Base-by-base conservation (phyloP, 2,888 invertebrate species). In the Hofmannophila pseudospretella region DNA sequence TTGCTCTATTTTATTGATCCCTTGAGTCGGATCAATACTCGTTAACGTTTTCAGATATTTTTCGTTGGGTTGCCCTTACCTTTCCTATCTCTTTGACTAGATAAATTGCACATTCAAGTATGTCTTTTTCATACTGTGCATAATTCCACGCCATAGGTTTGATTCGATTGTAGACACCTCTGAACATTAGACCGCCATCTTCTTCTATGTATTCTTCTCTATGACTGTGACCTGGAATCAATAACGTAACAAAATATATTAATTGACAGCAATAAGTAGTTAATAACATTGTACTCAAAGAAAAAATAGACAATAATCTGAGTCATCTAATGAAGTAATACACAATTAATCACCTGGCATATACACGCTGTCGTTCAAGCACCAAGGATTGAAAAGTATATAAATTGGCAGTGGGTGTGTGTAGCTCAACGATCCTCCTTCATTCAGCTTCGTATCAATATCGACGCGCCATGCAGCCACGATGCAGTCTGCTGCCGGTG, bases 351-450 rank as follows among this genome's bases (percentile, higher is more conserved):
- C 13, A 94, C 95, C 92, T 88, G 89, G 88, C 82, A 90, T 70
- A 49, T 89, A 90, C 4, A 90, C 90, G 54, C 89, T 90, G 57
- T 93, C 93, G 33, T 89, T 88, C 22, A 87, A 76, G 65, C 94
- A 94, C 97, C 97, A 97, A 0, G 97, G 94, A 79, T 97, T 97
- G 66, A 95, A 97, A 2, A 97, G 88, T 1, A 97, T 77, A 62
- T 93, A 96, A 45, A 97, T 90, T 9, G 92, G 91, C 36, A 91
- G 89, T 3, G 93, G 91, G 64, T 94, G 91, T n/a, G 92, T 90
- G 70, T 92, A 94, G 48, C 93, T 94, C 37, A 94, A 85, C 0
- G 94, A 91, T 26, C 90, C 91, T 36, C 91, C 90, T 32, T 89
- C 88, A 32, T 88, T 88, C 34, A 91, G 77, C 70, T 92, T 95